Percentiles rank a stretch among this genome's conserved stretches.
Conservation (phyloP, 53 echinoderm and acorn worm genomes). For the Stichopus horrens region DNA sequence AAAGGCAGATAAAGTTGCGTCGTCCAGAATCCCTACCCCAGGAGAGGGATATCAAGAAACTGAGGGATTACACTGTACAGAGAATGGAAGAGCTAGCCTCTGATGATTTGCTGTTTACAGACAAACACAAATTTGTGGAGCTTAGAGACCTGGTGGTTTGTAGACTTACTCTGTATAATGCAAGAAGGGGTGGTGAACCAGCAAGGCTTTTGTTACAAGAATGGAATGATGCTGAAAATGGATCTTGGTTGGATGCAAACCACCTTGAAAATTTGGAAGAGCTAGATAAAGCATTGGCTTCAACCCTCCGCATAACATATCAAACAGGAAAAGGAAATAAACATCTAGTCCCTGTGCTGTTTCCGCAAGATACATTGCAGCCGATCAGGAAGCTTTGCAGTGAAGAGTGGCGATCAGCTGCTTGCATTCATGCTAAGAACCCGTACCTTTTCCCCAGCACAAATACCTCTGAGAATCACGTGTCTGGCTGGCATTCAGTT, state of each 20-base stretch:
- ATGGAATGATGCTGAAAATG: slow-evolving; percentile 67
- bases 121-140: slow-evolving; percentile 41
- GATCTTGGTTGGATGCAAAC: slow-evolving; percentile 55
- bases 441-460: background rate
- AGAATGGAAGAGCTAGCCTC: too few relatives aligned
- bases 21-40: too few relatives aligned
- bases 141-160: slow-evolving; percentile 52
- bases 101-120: background rate
- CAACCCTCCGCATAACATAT: too few relatives aligned
- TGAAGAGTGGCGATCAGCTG: background rate
- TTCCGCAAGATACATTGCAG: slow-evolving; percentile 22
- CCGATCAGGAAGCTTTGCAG: slow-evolving; percentile 6
- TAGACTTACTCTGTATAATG: slow-evolving; percentile 67
- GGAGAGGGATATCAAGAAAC: too few relatives aligned
- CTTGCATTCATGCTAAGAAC: background rate
- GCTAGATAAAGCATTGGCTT: slow-evolving; percentile 44
- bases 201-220: slow-evolving; percentile 45
- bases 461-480: slow-evolving; percentile 35
- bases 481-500: slow-evolving; percentile 69
- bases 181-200: slow-evolving; percentile 70
- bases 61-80: too few relatives aligned
- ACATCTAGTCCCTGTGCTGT: slow-evolving; percentile 17
- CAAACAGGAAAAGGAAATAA: slow-evolving; percentile 1
- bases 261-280: slow-evolving; percentile 41
- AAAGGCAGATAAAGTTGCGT: slow-evolving; percentile 12